phyloP scores from a whole-genome alignment of 92 coral and sea anemone species.

The Siderastrea siderea region DNA sequence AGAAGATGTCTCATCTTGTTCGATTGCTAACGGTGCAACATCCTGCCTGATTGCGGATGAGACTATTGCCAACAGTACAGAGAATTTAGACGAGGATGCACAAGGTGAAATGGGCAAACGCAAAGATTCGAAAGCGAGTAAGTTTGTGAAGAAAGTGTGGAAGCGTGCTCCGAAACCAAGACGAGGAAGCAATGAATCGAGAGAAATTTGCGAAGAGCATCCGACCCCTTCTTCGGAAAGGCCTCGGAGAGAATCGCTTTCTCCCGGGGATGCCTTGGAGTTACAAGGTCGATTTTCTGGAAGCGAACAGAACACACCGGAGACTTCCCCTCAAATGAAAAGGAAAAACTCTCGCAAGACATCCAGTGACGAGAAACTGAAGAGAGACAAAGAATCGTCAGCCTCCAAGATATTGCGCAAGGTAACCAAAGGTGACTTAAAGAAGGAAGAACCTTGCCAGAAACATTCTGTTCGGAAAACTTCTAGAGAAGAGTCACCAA shows the following conservation, averaged over 20 bases:
- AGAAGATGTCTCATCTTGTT: slow-evolving; percentile 9
- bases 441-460: slow-evolving; percentile 14
- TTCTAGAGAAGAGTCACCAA: slow-evolving; percentile 28
- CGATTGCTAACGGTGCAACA: slow-evolving; percentile 12
- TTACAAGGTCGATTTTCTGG: slow-evolving; percentile 33
- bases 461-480: not conserved
- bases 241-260: slow-evolving; percentile 50
- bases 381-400: slow-evolving; percentile 19
- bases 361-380: slow-evolving; percentile 52
- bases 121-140: slow-evolving; percentile 70
- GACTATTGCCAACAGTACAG: not conserved
- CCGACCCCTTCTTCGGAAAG: slow-evolving; percentile 17
- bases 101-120: slow-evolving; percentile 50
- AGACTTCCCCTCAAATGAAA: slow-evolving; percentile 62
- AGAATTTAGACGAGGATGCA: slow-evolving; percentile 18
- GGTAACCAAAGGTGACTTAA: slow-evolving; percentile 18
- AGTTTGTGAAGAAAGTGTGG: slow-evolving; percentile 60
- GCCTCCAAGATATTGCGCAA: slow-evolving; percentile 35
- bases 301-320: slow-evolving; percentile 63
- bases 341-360: slow-evolving; percentile 38
- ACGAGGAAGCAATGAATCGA: slow-evolving; percentile 62
- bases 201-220: slow-evolving; percentile 19
- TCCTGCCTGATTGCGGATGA: not conserved
- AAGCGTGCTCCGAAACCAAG: slow-evolving; percentile 49
- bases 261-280: slow-evolving; percentile 51